A percentile compares a stretch with the other conserved stretches of the same genome.
Conservation (phyloP, 1,140 invertebrate species). For the Anastatus disparis region DNA sequence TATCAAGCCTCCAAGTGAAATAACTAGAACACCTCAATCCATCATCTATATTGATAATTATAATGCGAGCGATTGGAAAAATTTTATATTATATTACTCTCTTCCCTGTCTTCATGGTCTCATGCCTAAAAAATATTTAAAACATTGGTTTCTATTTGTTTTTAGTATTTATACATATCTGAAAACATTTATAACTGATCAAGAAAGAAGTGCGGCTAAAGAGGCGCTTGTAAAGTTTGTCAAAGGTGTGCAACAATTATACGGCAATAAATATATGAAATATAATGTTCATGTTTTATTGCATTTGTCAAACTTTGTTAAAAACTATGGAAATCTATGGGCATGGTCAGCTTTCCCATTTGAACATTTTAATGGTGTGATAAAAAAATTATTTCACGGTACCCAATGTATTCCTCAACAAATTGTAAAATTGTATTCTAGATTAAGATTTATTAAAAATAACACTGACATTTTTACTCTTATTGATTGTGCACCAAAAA, state of each 20-base stretch:
- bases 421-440: slow-evolving; percentile 39
- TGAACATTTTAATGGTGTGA: neutral
- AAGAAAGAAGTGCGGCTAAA: neutral
- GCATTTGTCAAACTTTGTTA: slow-evolving; percentile 33
- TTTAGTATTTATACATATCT: neutral
- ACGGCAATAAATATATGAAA: slow-evolving; percentile 33
- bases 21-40: neutral
- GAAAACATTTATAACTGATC: neutral
- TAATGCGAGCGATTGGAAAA: slow-evolving; percentile 4
- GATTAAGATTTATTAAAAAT: slow-evolving; percentile 34
- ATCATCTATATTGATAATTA: neutral
- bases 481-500: slow-evolving; percentile 19
- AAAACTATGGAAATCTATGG: slow-evolving; percentile 28
- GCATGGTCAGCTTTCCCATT: slow-evolving; percentile 6
- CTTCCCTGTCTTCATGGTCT: neutral
- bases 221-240: slow-evolving; percentile 37
- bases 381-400: too few species aligned
- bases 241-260: slow-evolving; percentile 14
- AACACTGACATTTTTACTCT: slow-evolving; percentile 30
- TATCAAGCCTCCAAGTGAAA: neutral
- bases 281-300: slow-evolving; percentile 43
- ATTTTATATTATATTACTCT: neutral
- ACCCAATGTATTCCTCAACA: slow-evolving; percentile 20
- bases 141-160: slow-evolving; percentile 17
- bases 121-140: neutral